Evolutionary conservation across 2,113 vertebrate species (phyloP), one percentile per base, ranked within the genome.

Genomic region (Aepyceros melampus): DNA sequence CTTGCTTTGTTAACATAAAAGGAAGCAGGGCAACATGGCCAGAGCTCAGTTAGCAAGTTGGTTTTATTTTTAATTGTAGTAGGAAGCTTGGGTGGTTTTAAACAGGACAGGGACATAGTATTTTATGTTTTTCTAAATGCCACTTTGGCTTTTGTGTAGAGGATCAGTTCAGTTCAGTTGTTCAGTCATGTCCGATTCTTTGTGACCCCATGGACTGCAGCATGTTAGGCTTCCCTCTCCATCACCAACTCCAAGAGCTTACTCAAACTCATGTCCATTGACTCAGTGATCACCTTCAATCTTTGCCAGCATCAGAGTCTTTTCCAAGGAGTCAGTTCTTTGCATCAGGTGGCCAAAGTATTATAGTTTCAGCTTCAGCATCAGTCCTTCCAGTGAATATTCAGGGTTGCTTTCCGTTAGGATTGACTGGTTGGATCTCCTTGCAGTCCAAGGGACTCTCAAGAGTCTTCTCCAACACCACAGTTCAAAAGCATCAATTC

Each of bases 61-160:
- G 27, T 47, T 98, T 94, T 87, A 60, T 40, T 19, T 84, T 84
- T 43, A 36, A 56, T 13, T 29, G 4, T 89, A 43, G 40, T 21
- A 76, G 47, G 60, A 83, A 95, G 47, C 7, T 47, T 87, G 67
- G n/a, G 17, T 23, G 8, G 8, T 56, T 31, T 23, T 47, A 91
- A 85, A 17, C 40, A 94, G 25, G 23, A 45, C 74, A 92, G 87
- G 29, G n/a, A 49, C 19, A 85, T 64, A 56, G 19, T 36, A 27
- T 5, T 4, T 33, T 74, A 79, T 62, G 29, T 78, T 15, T 92
- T 88, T 85, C 13, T 36, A 53, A 85, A 33, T 58, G 64, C 33
- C 17, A 40, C 47, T 90, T 49, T 31, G 36, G 27, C 60, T 74
- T 19, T 33, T 89, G 1, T 58, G 1, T 88, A 71, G 67, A 71